Conservation (phyloP, 2,797 vertebrate genomes). For the Tapirus indicus region DNA sequence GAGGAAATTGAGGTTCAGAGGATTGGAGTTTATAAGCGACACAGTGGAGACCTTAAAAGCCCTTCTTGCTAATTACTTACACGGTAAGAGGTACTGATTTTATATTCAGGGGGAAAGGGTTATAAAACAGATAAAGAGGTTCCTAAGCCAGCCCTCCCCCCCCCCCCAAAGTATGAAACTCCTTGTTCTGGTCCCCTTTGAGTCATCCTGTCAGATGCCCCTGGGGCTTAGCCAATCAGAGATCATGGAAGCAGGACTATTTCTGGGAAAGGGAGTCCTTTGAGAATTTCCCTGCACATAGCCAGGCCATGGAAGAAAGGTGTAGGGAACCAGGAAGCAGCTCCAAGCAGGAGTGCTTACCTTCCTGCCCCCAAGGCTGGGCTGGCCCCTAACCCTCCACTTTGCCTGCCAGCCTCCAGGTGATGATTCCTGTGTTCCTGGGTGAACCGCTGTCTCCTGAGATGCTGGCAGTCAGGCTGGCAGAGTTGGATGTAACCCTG, state of each 20-base stretch:
- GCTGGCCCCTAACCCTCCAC: not conserved
- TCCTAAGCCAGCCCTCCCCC: not conserved
- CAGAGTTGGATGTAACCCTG: conserved; percentile 88
- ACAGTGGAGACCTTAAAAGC: not conserved
- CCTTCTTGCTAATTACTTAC: not conserved
- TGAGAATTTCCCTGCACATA: not conserved
- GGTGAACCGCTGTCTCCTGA: conserved; percentile 83
- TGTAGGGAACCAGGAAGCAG: not conserved
- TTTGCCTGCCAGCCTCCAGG: not conserved
- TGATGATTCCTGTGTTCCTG: conserved; percentile 75
- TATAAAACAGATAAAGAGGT: not conserved
- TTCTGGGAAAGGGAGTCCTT: not conserved
- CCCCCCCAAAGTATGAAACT: not conserved
- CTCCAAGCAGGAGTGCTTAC: not conserved
- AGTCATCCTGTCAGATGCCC: not conserved
- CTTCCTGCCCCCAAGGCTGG: not conserved
- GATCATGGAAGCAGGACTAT: not conserved
- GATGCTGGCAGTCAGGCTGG: conserved; percentile 86
- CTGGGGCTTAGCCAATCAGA: not conserved
- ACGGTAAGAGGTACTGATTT: not conserved
- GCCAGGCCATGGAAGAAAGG: not conserved
- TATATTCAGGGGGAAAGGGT: not conserved
- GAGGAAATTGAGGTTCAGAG: not conserved
- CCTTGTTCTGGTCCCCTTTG: not conserved
- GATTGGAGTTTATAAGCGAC: not conserved